Conservation (phyloP, 2,797 vertebrate species). For the Dendrocincla tyrannina region DNA sequence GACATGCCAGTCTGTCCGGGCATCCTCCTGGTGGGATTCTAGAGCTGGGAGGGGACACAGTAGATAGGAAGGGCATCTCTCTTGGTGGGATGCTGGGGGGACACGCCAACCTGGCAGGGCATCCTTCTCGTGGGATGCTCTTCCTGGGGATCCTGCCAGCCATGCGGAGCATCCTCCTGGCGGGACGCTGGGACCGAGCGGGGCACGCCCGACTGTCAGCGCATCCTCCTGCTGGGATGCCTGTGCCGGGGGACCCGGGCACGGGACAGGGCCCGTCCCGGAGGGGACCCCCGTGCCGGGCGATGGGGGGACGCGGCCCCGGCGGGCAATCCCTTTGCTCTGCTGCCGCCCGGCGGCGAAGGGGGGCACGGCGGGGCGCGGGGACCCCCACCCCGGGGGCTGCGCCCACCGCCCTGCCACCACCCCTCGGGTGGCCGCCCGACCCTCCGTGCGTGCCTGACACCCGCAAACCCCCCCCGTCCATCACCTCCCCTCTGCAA, state of each 20-base stretch:
- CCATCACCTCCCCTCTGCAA: no score
- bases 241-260: no score
- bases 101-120: background rate
- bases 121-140: background rate
- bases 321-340: background rate
- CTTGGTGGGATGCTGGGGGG: background rate
- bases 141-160: background rate
- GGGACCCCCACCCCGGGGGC: background rate
- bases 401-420: background rate
- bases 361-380: background rate
- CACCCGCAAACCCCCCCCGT: background rate
- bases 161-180: background rate
- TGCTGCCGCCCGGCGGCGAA: constrained; percentile 26
- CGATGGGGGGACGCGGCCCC: background rate
- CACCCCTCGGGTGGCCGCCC: background rate
- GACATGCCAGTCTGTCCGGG: background rate
- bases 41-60: no score
- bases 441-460: background rate
- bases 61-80: background rate
- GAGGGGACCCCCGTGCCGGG: background rate
- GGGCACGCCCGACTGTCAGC: no score
- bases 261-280: no score
- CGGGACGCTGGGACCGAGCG: background rate
- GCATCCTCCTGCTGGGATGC: background rate
- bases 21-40: background rate